A percentile compares a stretch with the other conserved stretches of the same genome.
Conservation (phyloP, 2,797 vertebrate species). For the Phrynocephalus guinanensis region DNA sequence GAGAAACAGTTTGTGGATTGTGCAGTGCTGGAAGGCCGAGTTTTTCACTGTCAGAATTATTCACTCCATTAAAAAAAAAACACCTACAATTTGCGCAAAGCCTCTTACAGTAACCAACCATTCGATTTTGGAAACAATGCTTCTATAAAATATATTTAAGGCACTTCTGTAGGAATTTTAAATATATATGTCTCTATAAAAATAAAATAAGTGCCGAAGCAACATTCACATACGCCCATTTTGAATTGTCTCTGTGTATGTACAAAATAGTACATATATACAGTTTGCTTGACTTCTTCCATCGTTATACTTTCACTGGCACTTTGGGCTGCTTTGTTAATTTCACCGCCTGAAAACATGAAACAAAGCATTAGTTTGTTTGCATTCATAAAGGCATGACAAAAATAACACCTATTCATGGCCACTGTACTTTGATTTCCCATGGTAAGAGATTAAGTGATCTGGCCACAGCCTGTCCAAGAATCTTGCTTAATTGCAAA, state of each 20-base stretch:
- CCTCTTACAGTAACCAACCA: conserved; percentile 66
- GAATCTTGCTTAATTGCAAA: neutral
- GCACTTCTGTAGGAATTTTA: conserved; percentile 81
- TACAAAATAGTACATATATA: conserved; percentile 79
- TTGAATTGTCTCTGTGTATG: conserved; percentile 66
- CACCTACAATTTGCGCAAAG: conserved; percentile 74
- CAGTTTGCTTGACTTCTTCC: conserved; percentile 58
- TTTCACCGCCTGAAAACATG: conserved; percentile 77
- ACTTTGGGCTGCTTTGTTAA: conserved; percentile 80
- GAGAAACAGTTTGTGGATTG: conserved; percentile 14
- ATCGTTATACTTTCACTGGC: conserved; percentile 75
- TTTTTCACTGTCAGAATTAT: conserved; percentile 39
- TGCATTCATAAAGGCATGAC: conserved; percentile 4
- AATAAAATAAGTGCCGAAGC: conserved; percentile 82
- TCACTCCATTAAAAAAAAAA: conserved; percentile 58
- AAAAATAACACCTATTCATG: conserved; percentile 26
- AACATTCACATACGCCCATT: conserved; percentile 78
- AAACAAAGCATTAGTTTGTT: conserved; percentile 55
- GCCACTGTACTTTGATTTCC: conserved; percentile 4
- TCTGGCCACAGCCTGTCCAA: neutral
- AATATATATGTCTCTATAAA: conserved; percentile 79
- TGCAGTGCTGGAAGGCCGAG: conserved; percentile 35
- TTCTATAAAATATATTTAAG: conserved; percentile 79
- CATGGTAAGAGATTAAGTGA: neutral
- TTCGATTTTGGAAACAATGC: conserved; percentile 71